Conservation (phyloP, 2,888 invertebrate species). For the Choreutis nemorana region DNA sequence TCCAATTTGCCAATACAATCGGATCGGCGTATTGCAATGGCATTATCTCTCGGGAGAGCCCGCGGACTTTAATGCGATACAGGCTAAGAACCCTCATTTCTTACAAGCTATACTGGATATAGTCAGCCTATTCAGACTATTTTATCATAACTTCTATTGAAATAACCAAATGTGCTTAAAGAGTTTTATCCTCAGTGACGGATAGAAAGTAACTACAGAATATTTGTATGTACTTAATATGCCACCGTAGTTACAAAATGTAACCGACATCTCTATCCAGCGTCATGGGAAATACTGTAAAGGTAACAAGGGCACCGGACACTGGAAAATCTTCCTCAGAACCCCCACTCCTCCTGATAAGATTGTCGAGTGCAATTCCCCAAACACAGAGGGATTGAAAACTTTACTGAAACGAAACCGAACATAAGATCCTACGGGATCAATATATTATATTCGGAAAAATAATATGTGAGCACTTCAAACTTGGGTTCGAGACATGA, state of each 20-base stretch:
- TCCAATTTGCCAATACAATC: slow-evolving; percentile 68
- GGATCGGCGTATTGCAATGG: slow-evolving; percentile 60
- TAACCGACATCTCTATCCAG: too few species aligned
- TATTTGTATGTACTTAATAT: too few species aligned
- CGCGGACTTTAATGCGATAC: slow-evolving; percentile 48
- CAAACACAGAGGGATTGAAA: slow-evolving; percentile 62
- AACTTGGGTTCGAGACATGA: too few species aligned
- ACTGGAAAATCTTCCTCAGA: slow-evolving; percentile 58
- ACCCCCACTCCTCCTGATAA: slow-evolving; percentile 52
- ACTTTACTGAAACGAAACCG: slow-evolving; percentile 60
- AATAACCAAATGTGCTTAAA: too few species aligned
- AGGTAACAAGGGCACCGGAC: slow-evolving; percentile 58
- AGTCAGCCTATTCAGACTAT: too few species aligned
- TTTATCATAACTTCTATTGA: too few species aligned
- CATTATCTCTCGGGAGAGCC: slow-evolving; percentile 53
- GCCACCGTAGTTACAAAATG: too few species aligned
- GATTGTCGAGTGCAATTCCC: slow-evolving; percentile 66
- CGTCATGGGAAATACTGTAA: slow-evolving; percentile 51
- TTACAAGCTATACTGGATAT: too few species aligned
- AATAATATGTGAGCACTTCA: slow-evolving; percentile 56
- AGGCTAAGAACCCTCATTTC: slow-evolving; percentile 39
- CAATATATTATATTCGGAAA: slow-evolving; percentile 60
- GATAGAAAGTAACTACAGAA: too few species aligned
- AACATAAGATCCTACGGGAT: slow-evolving; percentile 55
- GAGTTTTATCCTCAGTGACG: too few species aligned